These are phyloP conservation scores for Macrobrachium nipponense DNA, from an alignment of 1,140 invertebrate species.

Conservation along the genomic window DNA sequence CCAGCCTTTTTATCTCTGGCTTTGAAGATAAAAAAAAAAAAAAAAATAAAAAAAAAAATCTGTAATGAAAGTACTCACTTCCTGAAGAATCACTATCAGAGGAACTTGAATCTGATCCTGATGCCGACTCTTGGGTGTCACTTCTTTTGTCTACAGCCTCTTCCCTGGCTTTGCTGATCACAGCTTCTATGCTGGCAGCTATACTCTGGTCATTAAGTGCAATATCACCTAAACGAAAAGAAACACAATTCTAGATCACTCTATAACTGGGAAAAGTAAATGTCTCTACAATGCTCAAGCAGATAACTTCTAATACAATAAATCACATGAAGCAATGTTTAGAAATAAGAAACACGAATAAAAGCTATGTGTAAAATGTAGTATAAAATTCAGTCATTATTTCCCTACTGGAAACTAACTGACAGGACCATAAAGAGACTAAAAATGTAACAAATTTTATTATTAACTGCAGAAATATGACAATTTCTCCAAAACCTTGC, in stretches of 20 bases:
- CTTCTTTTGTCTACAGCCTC: constrained; percentile 34
- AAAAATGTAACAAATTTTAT: no score
- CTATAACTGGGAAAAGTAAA: background rate
- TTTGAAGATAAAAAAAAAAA: no score
- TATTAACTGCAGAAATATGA: no score
- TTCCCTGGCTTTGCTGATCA: constrained; percentile 71
- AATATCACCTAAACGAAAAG: constrained; percentile 3
- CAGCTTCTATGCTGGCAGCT: constrained; percentile 73
- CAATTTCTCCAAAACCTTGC: no score
- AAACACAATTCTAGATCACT: background rate
- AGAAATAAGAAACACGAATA: no score
- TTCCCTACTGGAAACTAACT: no score
- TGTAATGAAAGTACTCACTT: constrained; percentile 29
- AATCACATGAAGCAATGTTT: no score
- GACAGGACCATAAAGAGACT: no score
- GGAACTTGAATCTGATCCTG: constrained; percentile 68
- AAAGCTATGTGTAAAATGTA: no score
- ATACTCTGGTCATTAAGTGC: constrained; percentile 62
- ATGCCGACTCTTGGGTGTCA: constrained; percentile 69
- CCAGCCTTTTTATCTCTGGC: no score
- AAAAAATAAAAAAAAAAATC: background rate
- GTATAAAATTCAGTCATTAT: no score
- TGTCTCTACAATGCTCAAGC: no score
- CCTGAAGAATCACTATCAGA: constrained; percentile 64
- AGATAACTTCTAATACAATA: background rate